phyloP scores from a whole-genome alignment of 1,140 invertebrate species.

The Oscheius sp. region DNA sequence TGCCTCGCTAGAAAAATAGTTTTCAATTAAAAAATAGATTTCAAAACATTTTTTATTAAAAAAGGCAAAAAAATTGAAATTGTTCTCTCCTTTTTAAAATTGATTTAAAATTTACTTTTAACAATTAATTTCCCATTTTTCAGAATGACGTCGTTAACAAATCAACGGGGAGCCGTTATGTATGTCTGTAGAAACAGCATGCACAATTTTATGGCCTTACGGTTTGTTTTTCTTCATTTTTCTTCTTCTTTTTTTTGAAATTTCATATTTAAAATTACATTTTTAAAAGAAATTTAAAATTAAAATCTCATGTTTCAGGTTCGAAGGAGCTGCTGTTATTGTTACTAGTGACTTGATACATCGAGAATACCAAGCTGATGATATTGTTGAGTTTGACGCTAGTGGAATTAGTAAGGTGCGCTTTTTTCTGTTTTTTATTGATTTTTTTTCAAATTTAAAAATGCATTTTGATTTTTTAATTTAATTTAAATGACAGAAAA shows the following conservation, averaged over 20 bases:
- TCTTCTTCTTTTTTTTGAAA: not conserved
- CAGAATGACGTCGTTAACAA: not conserved
- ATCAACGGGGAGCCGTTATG: not conserved
- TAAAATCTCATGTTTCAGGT: too few species aligned
- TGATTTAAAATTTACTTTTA: too few species aligned
- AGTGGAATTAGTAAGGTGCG: not conserved
- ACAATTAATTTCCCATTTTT: not conserved
- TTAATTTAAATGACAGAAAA: too few species aligned
- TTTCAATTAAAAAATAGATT: too few species aligned
- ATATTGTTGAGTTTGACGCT: slow-evolving; percentile 5
- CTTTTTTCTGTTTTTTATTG: not conserved
- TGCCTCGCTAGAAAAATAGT: too few species aligned
- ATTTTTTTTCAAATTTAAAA: too few species aligned
- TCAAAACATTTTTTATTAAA: too few species aligned
- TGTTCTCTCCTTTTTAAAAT: too few species aligned
- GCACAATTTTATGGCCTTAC: not conserved
- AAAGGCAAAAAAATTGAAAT: too few species aligned
- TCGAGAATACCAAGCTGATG: not conserved
- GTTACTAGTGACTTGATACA: not conserved
- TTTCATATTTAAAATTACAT: too few species aligned
- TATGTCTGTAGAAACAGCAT: not conserved
- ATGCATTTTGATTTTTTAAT: too few species aligned
- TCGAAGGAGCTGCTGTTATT: not conserved
- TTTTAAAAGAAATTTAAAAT: too few species aligned
- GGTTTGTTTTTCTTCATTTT: not conserved